Percentiles rank a stretch among this genome's conserved stretches.
Conservation (phyloP, 2,888 invertebrate species). For the Tipula lateralis region DNA sequence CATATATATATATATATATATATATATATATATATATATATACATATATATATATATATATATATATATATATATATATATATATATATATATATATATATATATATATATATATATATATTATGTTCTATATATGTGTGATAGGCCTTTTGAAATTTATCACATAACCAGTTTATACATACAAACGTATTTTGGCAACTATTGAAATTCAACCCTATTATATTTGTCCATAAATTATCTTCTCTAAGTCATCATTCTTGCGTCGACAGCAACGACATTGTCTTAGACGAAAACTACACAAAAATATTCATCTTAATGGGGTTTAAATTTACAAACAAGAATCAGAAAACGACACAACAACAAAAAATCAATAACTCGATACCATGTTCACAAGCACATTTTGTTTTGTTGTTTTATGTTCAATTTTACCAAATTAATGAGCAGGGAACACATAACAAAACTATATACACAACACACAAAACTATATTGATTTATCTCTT, state of each 20-base stretch:
- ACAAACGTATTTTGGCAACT: neutral
- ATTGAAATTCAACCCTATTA: neutral
- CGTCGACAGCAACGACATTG: neutral
- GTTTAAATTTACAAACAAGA: neutral
- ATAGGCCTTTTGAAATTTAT: too few species aligned
- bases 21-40: too few species aligned
- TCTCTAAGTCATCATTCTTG: neutral
- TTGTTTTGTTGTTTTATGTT: neutral
- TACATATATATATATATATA: too few species aligned
- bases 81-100: too few species aligned
- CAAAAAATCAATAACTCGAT: neutral
- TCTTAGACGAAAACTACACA: neutral
- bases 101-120: too few species aligned
- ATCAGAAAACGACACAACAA: neutral
- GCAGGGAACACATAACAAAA: neutral
- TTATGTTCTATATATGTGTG: too few species aligned
- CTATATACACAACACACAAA: neutral
- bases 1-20: too few species aligned
- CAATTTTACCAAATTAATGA: conserved; percentile 1
- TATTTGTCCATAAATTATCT: neutral
- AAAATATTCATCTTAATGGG: neutral
- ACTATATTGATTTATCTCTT: neutral
- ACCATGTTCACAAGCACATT: neutral
- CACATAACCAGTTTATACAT: neutral
- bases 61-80: too few species aligned